Evolutionary conservation across 2,888 invertebrate genomes (phyloP).

Genomic region (Agriopis leucophaearia): DNA sequence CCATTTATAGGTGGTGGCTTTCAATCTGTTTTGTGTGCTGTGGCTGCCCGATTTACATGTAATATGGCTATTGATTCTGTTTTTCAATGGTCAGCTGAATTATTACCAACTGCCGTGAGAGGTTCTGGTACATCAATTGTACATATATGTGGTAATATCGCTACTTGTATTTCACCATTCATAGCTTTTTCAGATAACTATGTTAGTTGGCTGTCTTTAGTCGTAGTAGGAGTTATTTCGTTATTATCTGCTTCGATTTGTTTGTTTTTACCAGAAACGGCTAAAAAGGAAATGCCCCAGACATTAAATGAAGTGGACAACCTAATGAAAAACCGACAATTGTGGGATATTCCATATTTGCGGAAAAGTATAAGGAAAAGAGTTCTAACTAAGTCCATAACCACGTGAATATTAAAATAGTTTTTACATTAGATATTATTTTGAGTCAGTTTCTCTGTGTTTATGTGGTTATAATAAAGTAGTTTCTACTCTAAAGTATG

Average conservation of each 20-base stretch:
- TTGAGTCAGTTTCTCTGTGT: too few relatives aligned
- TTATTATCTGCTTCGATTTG: constrained; percentile 39
- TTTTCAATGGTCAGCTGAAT: constrained; percentile 72
- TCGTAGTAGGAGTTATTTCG: constrained; percentile 57
- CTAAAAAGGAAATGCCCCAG: constrained; percentile 57
- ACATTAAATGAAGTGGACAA: constrained; percentile 59
- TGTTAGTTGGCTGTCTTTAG: constrained; percentile 62
- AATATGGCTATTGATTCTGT: constrained; percentile 65
- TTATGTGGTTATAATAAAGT: too few relatives aligned
- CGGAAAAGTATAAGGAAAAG: constrained; percentile 43
- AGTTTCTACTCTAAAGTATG: too few relatives aligned
- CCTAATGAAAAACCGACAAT: constrained; percentile 45
- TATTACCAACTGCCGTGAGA: constrained; percentile 70
- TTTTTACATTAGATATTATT: too few relatives aligned
- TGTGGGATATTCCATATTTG: constrained; percentile 55
- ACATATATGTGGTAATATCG: constrained; percentile 68
- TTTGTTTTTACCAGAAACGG: constrained; percentile 54
- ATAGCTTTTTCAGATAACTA: constrained; percentile 65
- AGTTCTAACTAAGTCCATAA: background rate
- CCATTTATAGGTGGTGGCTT: constrained; percentile 62
- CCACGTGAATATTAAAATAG: too few relatives aligned
- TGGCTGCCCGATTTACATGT: constrained; percentile 65
- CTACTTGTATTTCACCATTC: constrained; percentile 69
- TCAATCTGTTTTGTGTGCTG: constrained; percentile 66
- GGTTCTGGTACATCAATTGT: constrained; percentile 67